A percentile compares a stretch with the other conserved stretches of the same genome.
Conservation (phyloP, 2,888 invertebrate genomes). For the Gasteruption jaculator region DNA sequence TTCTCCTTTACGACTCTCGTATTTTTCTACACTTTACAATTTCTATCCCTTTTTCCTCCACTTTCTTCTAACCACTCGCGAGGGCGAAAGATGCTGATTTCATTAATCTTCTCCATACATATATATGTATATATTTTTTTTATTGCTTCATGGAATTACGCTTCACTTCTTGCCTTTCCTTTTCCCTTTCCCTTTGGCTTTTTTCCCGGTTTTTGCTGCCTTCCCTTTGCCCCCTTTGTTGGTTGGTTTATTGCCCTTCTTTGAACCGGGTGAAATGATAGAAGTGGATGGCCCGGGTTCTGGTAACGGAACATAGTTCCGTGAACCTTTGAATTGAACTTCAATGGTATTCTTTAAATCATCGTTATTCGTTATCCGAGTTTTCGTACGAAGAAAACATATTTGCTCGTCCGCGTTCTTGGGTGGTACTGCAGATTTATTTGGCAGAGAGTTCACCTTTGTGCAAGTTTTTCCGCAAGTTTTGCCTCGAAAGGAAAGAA, state of each 20-base stretch:
- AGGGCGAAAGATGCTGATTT: too few relatives aligned
- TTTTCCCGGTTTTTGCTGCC: slow-evolving; percentile 11
- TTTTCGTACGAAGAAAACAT: slow-evolving; percentile 28
- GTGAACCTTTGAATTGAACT: slow-evolving; percentile 35
- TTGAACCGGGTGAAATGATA: slow-evolving; percentile 26
- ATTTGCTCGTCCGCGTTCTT: slow-evolving; percentile 35
- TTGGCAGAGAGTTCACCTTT: slow-evolving; percentile 31
- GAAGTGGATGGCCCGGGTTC: slow-evolving; percentile 27
- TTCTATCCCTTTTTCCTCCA: too few relatives aligned
- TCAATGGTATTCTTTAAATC: slow-evolving; percentile 32
- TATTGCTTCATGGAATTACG: too few relatives aligned
- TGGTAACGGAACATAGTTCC: slow-evolving; percentile 38
- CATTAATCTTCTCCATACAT: too few relatives aligned
- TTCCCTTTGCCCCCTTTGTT: slow-evolving; percentile 12
- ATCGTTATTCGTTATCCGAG: slow-evolving; percentile 26
- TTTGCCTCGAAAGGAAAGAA: slow-evolving; percentile 22
- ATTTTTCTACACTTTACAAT: too few relatives aligned
- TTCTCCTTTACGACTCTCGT: too few relatives aligned
- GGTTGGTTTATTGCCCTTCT: slow-evolving; percentile 12
- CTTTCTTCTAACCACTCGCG: too few relatives aligned
- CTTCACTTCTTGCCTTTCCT: slow-evolving; percentile 6
- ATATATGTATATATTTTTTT: too few relatives aligned
- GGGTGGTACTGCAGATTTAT: slow-evolving; percentile 23
- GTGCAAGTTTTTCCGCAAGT: slow-evolving; percentile 28
- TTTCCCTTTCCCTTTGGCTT: slow-evolving; percentile 10